Conservation (phyloP, 2,113 vertebrate species). For the Brienomyrus longianalis region DNA sequence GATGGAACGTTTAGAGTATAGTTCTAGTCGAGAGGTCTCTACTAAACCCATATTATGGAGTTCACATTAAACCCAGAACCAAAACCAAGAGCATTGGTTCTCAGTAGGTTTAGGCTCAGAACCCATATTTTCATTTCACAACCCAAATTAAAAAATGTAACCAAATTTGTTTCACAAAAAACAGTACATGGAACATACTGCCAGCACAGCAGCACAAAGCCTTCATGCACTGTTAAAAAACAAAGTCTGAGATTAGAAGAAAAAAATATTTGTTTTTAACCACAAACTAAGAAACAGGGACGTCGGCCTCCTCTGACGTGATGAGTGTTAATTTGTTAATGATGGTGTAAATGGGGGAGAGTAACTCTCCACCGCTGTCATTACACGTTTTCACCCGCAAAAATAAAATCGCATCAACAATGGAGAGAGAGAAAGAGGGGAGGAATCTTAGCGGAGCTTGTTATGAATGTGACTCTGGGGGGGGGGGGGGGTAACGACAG, state of each 20-base stretch:
- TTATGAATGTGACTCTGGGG: not conserved
- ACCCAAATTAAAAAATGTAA: not conserved
- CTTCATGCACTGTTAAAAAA: not conserved
- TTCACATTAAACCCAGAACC: not conserved
- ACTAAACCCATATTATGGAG: not conserved
- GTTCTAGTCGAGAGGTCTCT: not conserved
- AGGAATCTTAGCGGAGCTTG: not conserved
- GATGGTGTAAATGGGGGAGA: not conserved
- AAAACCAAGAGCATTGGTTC: not conserved
- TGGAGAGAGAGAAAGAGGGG: not conserved
- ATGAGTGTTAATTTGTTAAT: not conserved
- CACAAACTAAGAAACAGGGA: not conserved
- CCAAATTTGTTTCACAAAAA: not conserved
- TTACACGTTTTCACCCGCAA: not conserved
- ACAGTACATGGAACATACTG: not conserved
- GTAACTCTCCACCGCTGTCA: not conserved
- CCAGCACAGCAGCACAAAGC: not conserved
- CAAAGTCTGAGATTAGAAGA: not conserved
- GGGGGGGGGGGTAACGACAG: not conserved
- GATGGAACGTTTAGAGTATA: not conserved
- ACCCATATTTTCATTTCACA: not conserved
- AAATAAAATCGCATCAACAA: not conserved
- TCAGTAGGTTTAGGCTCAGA: not conserved
- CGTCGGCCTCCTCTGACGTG: not conserved
- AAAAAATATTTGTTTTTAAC: not conserved